These are phyloP conservation scores for Clistopyga incitator DNA, from an alignment of 2,888 invertebrate species.

Conservation along the genomic window DNA sequence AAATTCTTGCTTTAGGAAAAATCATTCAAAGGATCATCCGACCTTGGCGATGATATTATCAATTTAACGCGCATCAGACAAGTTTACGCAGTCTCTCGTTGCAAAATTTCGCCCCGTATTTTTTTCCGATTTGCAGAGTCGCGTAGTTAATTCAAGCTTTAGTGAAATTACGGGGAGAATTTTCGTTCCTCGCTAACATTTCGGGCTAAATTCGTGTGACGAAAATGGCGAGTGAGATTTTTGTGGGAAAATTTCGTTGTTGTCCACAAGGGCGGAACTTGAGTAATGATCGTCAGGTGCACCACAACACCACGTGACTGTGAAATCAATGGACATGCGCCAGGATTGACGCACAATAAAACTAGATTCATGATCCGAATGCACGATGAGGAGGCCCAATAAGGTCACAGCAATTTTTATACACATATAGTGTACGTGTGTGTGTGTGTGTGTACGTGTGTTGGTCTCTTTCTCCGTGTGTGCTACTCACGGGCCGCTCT, in stretches of 20 bases:
- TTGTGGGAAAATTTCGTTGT: too few relatives aligned
- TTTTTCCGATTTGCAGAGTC: too few relatives aligned
- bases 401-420: conserved; percentile 23
- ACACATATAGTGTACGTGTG: conserved; percentile 36
- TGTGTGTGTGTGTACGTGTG: not conserved
- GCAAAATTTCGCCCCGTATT: too few relatives aligned
- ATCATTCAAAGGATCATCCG: too few relatives aligned
- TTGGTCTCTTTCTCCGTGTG: not conserved
- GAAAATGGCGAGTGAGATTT: too few relatives aligned
- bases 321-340: conserved; percentile 63
- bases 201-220: too few relatives aligned
- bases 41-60: too few relatives aligned
- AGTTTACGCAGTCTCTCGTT: too few relatives aligned
- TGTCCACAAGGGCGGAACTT: not conserved
- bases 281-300: conserved; percentile 43
- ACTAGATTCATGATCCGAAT: conserved; percentile 48
- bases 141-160: too few relatives aligned
- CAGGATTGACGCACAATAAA: conserved; percentile 46
- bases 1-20: not conserved
- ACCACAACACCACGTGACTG: conserved; percentile 65
- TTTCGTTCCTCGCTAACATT: too few relatives aligned
- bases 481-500: conserved; percentile 58
- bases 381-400: conserved; percentile 51
- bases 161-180: too few relatives aligned
- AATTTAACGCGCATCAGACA: too few relatives aligned